Conservation (phyloP, 2,113 vertebrate species). For the Pelmatolapia mariae region DNA sequence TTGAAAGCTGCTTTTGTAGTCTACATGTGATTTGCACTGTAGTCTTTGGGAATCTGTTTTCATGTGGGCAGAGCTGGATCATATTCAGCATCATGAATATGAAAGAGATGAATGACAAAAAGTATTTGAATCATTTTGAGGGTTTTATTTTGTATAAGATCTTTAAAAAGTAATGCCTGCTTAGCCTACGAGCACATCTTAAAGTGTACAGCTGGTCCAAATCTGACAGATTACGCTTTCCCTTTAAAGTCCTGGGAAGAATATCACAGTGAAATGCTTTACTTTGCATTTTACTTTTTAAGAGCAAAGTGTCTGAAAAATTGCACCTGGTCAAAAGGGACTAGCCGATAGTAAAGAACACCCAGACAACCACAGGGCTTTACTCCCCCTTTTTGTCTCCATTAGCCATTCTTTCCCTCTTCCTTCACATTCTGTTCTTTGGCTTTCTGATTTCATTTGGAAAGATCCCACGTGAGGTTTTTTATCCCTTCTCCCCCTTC, state of each 20-base stretch:
- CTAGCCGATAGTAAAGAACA: background rate
- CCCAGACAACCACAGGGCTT: background rate
- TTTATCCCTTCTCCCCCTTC: background rate
- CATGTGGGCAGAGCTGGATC: background rate
- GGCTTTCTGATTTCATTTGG: background rate
- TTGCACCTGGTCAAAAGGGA: background rate
- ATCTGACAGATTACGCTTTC: background rate
- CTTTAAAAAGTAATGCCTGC: background rate
- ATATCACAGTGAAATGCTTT: background rate
- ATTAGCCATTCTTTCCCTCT: background rate
- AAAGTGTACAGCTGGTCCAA: background rate
- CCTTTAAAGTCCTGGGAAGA: background rate
- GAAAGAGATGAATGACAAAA: background rate
- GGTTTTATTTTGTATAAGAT: background rate
- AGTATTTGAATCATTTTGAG: background rate
- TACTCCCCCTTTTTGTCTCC: background rate
- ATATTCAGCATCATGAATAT: background rate
- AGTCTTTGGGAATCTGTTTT: background rate
- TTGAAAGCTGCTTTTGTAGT: background rate
- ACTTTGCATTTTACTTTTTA: background rate
- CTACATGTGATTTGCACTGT: rapidly evolving
- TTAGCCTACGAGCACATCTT: background rate
- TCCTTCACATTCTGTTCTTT: conserved; percentile 1
- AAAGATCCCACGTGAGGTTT: background rate
- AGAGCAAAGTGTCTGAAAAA: background rate